Base-by-base conservation (phyloP, 2,888 invertebrate genomes). In the Orchestes rusci region DNA sequence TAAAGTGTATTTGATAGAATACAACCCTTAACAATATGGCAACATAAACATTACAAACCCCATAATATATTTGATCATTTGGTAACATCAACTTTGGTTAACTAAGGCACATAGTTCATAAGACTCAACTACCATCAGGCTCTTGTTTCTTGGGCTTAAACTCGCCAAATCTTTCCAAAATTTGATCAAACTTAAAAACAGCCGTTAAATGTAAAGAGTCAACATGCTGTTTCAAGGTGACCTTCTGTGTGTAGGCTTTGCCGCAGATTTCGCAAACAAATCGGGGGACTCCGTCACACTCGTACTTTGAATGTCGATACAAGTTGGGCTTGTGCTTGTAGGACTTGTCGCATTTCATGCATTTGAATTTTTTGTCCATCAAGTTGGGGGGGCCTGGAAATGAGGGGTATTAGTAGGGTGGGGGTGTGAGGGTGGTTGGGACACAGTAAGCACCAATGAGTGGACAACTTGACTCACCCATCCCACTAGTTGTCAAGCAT, bases 231-330 rank as follows among this genome's bases (percentile, higher is more conserved):
- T 59, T 59, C n/a, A 60, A 45, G 7, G 57, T 55, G 10, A 50
- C 54, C 36, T 61, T 59, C 40, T 60, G 60, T 1, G 58, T 61
- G 39, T 59, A 62, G 1, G 59, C 56, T 44, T 59, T 58, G 10
- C 57, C 57, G 39, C 59, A 59, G 27, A 53, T 46, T 23, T 53
- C 53, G 31, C 59, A 58, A 1, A 54, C 52, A 32, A 58, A 59
- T 68, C 77, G 78, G 43, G 79, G 79, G 53, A 75, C 77, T 45
- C 77, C 77, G 47, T 77, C 75, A 64, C 84, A 84, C 65, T 84
- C 84, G 61, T 80, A 81, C 57, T 78, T 79, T 53, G 80, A 73
- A 61, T 85, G 85, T 45, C 84, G 45, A 20, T 57, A 52, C n/a
- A 59, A 38, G 34, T 57, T 57, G 16, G 55, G 53, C 34, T 52